Evolutionary conservation across 2,888 invertebrate species (phyloP).

Genomic region (Meta bourneti): DNA sequence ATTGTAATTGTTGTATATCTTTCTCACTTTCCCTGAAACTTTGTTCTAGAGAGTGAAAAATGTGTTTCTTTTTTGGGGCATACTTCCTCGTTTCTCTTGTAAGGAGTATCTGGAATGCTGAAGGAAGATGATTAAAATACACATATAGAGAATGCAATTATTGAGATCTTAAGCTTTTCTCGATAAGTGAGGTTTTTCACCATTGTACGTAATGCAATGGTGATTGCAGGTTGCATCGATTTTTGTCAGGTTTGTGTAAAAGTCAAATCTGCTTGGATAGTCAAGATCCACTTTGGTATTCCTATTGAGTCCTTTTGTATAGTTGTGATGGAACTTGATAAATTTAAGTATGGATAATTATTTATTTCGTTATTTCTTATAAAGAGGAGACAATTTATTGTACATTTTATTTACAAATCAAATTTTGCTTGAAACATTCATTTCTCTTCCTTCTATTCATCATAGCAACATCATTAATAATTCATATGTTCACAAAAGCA

Average conservation of each 20-base stretch:
- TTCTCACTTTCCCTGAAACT: background rate
- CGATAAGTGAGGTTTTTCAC: background rate
- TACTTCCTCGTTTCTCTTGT: background rate
- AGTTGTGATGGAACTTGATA: too few relatives aligned
- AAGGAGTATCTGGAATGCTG: background rate
- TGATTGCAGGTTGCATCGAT: background rate
- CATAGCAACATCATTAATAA: too few relatives aligned
- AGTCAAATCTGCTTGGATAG: too few relatives aligned
- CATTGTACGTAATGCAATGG: background rate
- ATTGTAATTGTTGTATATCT: conserved; percentile 17
- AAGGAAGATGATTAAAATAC: background rate
- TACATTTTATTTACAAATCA: too few relatives aligned
- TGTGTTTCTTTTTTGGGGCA: background rate
- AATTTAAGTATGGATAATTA: too few relatives aligned
- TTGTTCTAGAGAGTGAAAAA: background rate
- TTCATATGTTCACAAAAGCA: too few relatives aligned
- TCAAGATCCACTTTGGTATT: too few relatives aligned
- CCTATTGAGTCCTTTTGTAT: too few relatives aligned
- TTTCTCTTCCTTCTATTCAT: too few relatives aligned
- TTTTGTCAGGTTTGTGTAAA: background rate
- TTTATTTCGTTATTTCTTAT: too few relatives aligned
- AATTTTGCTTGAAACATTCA: too few relatives aligned
- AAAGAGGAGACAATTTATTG: too few relatives aligned
- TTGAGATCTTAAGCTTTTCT: conserved; percentile 1
- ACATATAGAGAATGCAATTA: background rate